A percentile compares a stretch with the other conserved stretches of the same genome.
Conservation (phyloP, 2,888 invertebrate species). For the Altica lythri region DNA sequence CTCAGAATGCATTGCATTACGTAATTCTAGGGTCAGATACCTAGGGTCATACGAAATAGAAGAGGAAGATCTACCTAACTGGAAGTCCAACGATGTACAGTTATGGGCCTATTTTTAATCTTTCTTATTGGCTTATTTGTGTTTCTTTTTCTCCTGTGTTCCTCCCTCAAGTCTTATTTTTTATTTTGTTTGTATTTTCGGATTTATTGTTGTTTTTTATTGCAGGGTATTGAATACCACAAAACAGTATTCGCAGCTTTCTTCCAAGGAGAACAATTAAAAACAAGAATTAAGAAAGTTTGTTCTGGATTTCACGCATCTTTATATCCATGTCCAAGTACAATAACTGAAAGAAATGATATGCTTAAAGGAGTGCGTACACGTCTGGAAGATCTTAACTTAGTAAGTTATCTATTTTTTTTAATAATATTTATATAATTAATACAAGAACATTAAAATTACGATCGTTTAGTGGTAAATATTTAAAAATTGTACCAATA, state of each 20-base stretch:
- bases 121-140: too few relatives aligned
- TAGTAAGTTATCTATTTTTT: slow-evolving; percentile 58
- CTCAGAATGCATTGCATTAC: too few relatives aligned
- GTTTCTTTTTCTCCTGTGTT: too few relatives aligned
- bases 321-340: slow-evolving; percentile 89
- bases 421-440: background rate
- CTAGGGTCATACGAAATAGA: too few relatives aligned
- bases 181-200: background rate
- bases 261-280: slow-evolving; percentile 92
- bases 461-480: too few relatives aligned
- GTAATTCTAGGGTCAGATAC: too few relatives aligned
- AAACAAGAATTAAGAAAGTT: slow-evolving; percentile 88
- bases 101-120: too few relatives aligned
- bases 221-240: slow-evolving; percentile 82
- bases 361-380: slow-evolving; percentile 91
- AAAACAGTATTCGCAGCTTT: slow-evolving; percentile 90
- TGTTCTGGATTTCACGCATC: slow-evolving; percentile 93
- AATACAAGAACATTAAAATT: background rate
- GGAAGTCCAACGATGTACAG: too few relatives aligned
- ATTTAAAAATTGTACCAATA: too few relatives aligned
- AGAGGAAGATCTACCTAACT: too few relatives aligned
- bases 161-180: too few relatives aligned
- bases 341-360: slow-evolving; percentile 80
- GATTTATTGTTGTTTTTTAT: slow-evolving; percentile 11
- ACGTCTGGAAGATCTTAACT: slow-evolving; percentile 84